These are phyloP conservation scores for Drosophila meridiana DNA, from an alignment of 2,888 invertebrate genomes.

Conservation along the genomic window DNA sequence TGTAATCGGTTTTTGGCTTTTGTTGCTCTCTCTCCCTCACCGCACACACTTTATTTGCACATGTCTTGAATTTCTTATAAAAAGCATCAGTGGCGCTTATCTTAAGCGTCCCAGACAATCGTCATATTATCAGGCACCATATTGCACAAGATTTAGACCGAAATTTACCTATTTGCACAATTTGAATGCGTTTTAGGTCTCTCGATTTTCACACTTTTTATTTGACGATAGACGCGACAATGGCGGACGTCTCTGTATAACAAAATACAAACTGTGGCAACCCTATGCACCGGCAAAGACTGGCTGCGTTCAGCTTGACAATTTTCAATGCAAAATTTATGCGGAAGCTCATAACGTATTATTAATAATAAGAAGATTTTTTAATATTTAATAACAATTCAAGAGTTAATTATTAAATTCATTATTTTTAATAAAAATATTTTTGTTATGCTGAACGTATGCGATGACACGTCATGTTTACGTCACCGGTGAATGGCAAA, in stretches of 20 bases:
- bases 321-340: neutral
- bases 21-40: conserved; percentile 39
- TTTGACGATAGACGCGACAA: conserved; percentile 81
- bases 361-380: neutral
- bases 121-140: neutral
- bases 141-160: conserved; percentile 37
- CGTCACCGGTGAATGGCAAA: conserved; percentile 64
- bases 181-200: conserved; percentile 58
- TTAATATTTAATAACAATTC: neutral
- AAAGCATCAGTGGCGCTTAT: neutral
- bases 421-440: conserved; percentile 4
- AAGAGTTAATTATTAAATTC: neutral
- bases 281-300: conserved; percentile 56
- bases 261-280: conserved; percentile 57
- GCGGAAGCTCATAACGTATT: neutral
- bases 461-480: conserved; percentile 73
- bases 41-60: conserved; percentile 44
- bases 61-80: conserved; percentile 15
- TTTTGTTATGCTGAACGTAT: conserved; percentile 58
- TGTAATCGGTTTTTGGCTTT: conserved; percentile 60
- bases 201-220: conserved; percentile 72
- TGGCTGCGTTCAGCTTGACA: conserved; percentile 50
- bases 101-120: neutral
- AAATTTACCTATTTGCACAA: conserved; percentile 73
- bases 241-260: conserved; percentile 82